Percentiles rank a stretch among this genome's conserved stretches.
These are phyloP conservation scores for Sterrhoptilus dennistouni DNA, from an alignment of 2,113 vertebrate genomes.

Conservation along the genomic window DNA sequence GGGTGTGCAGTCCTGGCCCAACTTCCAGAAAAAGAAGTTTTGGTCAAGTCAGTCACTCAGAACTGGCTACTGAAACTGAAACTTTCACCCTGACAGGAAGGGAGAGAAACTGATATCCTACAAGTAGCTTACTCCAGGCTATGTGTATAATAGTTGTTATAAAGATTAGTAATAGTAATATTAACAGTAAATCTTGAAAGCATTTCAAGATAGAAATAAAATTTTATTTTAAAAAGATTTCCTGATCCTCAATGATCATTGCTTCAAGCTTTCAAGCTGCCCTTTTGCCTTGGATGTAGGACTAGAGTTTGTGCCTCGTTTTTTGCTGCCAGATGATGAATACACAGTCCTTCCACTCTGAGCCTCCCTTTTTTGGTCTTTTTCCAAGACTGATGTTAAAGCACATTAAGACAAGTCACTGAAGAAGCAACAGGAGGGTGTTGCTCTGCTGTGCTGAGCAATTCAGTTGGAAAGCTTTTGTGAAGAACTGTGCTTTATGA, in stretches of 20 bases:
- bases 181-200: not conserved
- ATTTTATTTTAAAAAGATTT: not conserved
- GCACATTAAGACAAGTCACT: not conserved
- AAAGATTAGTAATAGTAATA: not conserved
- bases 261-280: not conserved
- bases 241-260: not conserved
- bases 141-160: not conserved
- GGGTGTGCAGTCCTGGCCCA: no score
- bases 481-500: not conserved
- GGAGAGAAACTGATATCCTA: not conserved
- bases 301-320: not conserved
- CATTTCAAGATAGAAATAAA: not conserved
- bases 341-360: not conserved
- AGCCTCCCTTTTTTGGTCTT: not conserved
- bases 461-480: not conserved
- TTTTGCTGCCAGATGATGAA: not conserved
- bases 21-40: not conserved
- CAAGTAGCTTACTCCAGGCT: not conserved
- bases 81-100: not conserved
- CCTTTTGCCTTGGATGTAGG: not conserved
- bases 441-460: not conserved
- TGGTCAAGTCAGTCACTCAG: not conserved
- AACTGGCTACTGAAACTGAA: not conserved
- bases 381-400: not conserved
- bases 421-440: not conserved